Conservation (phyloP, 2,888 invertebrate species). For the Theodoxus fluviatilis region DNA sequence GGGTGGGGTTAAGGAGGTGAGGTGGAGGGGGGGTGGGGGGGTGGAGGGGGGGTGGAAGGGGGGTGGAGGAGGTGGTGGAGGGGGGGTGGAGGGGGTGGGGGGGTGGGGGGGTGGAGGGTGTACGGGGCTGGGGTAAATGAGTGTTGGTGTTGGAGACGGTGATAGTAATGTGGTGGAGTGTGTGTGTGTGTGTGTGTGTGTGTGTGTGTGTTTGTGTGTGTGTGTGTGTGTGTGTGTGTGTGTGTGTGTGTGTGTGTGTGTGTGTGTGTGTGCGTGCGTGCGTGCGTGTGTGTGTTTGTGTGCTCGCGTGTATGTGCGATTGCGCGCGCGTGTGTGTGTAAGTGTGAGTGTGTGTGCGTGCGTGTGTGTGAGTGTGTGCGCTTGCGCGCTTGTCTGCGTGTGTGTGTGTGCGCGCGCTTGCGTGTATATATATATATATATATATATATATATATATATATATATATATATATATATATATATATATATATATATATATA, state of each 20-base stretch:
- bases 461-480: background rate
- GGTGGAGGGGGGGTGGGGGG: no score
- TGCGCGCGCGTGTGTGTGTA: no score
- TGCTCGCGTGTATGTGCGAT: no score
- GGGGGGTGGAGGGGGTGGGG: no score
- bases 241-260: conserved; percentile 10
- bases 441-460: background rate
- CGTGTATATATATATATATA: background rate
- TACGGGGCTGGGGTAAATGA: no score
- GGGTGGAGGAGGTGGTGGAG: no score
- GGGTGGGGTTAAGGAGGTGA: no score
- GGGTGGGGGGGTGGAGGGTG: no score
- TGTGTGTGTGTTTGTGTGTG: background rate
- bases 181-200: background rate
- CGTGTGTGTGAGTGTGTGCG: background rate
- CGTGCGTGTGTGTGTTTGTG: background rate
- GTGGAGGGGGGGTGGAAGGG: no score
- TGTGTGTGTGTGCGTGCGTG: background rate
- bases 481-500: background rate
- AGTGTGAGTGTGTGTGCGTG: background rate
- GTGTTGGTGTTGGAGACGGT: background rate
- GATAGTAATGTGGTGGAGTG: background rate
- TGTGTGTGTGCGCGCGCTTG: background rate
- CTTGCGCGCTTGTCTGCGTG: background rate
- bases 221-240: conserved; percentile 17